Percentiles rank a stretch among this genome's conserved stretches.
Conservation (phyloP, 2,888 invertebrate species). For the Muscina levida region DNA sequence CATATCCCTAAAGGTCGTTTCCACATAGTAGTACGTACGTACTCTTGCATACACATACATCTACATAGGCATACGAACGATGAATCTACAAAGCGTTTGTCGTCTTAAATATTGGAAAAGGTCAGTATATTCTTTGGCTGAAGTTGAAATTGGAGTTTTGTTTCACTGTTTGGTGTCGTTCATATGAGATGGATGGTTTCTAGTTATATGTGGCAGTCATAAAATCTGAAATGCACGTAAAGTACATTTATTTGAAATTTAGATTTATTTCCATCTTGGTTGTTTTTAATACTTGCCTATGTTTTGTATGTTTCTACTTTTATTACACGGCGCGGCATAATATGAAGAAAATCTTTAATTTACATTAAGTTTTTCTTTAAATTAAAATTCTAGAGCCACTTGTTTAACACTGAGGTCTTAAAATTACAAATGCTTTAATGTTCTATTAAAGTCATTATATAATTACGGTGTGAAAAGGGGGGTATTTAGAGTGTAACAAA, state of each 20-base stretch:
- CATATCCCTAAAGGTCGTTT: slow-evolving; percentile 36
- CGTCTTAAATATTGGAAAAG: slow-evolving; percentile 59
- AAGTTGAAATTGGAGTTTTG: slow-evolving; percentile 1
- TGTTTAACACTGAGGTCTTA: background rate
- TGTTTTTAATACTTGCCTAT: too few species aligned
- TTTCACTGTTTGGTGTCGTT: slow-evolving; percentile 4
- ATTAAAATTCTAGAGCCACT: slow-evolving; percentile 29
- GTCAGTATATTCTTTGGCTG: slow-evolving; percentile 47
- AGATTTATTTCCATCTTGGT: slow-evolving; percentile 57
- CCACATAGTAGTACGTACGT: background rate
- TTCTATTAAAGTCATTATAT: slow-evolving; percentile 57
- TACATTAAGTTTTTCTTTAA: background rate
- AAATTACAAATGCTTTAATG: slow-evolving; percentile 16
- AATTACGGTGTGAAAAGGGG: slow-evolving; percentile 50
- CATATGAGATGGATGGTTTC: background rate
- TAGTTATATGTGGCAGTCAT: slow-evolving; percentile 54
- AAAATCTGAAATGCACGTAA: slow-evolving; percentile 67
- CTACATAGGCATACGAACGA: background rate
- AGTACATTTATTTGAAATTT: slow-evolving; percentile 53
- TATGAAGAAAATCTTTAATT: background rate
- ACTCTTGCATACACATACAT: background rate
- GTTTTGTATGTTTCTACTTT: slow-evolving; percentile 15
- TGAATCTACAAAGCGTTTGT: slow-evolving; percentile 7
- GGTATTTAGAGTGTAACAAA: background rate
- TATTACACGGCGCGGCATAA: slow-evolving; percentile 24